Percentiles rank a stretch among this genome's conserved stretches.
phyloP scores from a whole-genome alignment of 2,888 invertebrate genomes.

The Apamea epomidion region DNA sequence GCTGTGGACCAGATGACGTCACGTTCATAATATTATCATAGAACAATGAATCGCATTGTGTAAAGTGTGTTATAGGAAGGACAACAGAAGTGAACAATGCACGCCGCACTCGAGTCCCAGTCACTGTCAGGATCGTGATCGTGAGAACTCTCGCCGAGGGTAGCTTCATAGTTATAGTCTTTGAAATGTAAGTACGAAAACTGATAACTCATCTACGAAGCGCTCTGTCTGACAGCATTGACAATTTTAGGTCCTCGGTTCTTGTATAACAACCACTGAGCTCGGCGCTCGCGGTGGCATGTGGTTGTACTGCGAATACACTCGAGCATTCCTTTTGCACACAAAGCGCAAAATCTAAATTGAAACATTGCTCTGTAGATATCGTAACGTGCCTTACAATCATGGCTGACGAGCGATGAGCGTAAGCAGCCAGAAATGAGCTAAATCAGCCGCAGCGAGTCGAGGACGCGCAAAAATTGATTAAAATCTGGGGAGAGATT shows the following conservation, averaged over 20 bases:
- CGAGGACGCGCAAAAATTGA: slow-evolving; percentile 60
- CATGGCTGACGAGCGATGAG: not conserved
- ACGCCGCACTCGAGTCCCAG: not conserved
- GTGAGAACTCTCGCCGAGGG: not conserved
- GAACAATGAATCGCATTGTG: not conserved
- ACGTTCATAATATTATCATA: not conserved
- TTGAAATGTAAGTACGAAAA: not conserved
- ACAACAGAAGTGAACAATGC: not conserved
- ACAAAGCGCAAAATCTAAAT: not conserved
- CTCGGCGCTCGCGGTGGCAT: not conserved
- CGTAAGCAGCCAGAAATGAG: slow-evolving; percentile 24
- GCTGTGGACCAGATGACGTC: not conserved
- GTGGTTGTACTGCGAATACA: not conserved
- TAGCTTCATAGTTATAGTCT: not conserved
- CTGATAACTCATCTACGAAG: not conserved
- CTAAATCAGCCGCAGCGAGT: slow-evolving; percentile 33
- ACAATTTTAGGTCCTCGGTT: not conserved
- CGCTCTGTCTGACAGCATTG: not conserved
- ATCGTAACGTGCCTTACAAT: not conserved
- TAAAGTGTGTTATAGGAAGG: not conserved
- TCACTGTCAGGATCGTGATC: not conserved
- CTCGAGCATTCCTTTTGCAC: not conserved
- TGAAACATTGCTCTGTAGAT: not conserved
- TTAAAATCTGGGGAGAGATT: slow-evolving; percentile 68
- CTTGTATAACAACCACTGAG: not conserved